Evolutionary conservation across 2,113 vertebrate species (phyloP), one percentile per base, ranked within the genome.

Genomic region (Onychostruthus taczanowskii): DNA sequence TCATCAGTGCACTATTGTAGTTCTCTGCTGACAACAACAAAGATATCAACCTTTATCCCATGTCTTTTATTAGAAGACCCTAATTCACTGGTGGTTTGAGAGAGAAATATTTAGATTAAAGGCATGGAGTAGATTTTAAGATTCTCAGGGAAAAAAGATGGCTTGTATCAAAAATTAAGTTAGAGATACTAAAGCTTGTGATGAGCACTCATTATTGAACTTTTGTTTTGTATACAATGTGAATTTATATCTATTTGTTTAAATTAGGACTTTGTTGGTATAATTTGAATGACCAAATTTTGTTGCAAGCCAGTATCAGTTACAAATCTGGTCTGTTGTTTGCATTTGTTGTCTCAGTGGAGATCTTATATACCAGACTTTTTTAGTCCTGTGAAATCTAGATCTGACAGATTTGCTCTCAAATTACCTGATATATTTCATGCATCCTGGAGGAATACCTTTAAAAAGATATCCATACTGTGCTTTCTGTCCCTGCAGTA

Each of bases 181-280:
- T 62, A 66, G 26, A 16, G 24, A 55, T 9, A 35, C 8, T 55
- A 49, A 59, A 69, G 6, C 13, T 70, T 78, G 28, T 30, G 35
- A 70, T 47, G 20, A 17, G 0, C n/a, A 27, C 33, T 81, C 3
- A 20, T 47, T 44, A 16, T 52, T 72, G 22, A 61, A n/a, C 12
- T 52, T 49, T 50, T 27, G 2, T 26, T 63, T 63, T 22, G 9
- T 0, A 0, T 35, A 14, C 8, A 4, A 33, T 30, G 6, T 62
- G 10, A 7, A 3, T 33, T 70, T 75, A 52, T n/a, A 10, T 70
- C 11, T 47, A n/a, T 37, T 79, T 44, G 1, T 39, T 78, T 77
- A 90, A 55, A 52, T 61, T 22, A 11, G 28, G 52, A 28, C 41
- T 94, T 41, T 16, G 0, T 63, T 59, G 28, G 11, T 50, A 28